Evolutionary conservation across 1,140 invertebrate species (phyloP), one percentile per base, ranked within the genome.

Genomic region (Rhysida immarginata): DNA sequence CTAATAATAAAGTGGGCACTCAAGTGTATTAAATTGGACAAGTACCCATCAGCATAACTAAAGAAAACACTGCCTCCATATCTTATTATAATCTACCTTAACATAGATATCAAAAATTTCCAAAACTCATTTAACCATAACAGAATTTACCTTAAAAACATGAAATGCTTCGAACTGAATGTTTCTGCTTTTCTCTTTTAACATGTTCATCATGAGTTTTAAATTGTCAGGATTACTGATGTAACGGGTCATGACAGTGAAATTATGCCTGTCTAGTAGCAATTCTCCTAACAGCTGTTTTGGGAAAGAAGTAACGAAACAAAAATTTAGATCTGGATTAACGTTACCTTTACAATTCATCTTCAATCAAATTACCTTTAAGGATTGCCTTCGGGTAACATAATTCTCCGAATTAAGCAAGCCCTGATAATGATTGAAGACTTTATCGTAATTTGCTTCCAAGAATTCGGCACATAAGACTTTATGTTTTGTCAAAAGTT

Each of bases 101-200:
- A n/a, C n/a, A n/a, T n/a, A n/a, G n/a, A n/a, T n/a, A n/a, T n/a
- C n/a, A n/a, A 16, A 35, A 35, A 35, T 16, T 8, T 35, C 16
- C 29, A 35, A 35, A 35, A 35, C 29, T 8, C 5, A 35, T 35
- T 35, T 35, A 8, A 35, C 29, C 29, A 5, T 16, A 35, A 35
- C 29, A 16, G 16, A 35, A 59, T 60, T 62, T 78, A 95, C 95
- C 84, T 99, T 99, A 77, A 99, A 99, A 65, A 99, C 96, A 74
- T 99, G 96, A 78, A 99, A 99, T 72, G 96, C 96, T 79, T 99
- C 96, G 78, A 99, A 99, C 73, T 99, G 96, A 67, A 99, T 99
- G 76, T 99, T 99, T 64, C 92, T 81, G 64, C 93, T 96, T 71
- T 96, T 95, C 71, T 99, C 95, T 77, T 95, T 94, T 61, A 99